These are phyloP conservation scores for Eleutherodactylus coqui DNA, from an alignment of 2,797 vertebrate species.

Conservation along the genomic window DNA sequence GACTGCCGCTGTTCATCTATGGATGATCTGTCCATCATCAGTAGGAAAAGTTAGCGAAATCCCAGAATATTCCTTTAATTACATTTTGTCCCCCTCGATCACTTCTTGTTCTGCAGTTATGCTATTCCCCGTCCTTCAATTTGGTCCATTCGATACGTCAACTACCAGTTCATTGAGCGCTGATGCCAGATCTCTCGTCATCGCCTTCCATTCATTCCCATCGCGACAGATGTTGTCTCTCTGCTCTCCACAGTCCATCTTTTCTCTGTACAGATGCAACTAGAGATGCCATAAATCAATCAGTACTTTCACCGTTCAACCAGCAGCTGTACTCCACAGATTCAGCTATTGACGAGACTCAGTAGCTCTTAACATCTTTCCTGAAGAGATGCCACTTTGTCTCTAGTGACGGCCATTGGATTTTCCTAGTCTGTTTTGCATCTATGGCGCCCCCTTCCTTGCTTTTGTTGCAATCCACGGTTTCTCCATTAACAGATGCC, in stretches of 20 bases:
- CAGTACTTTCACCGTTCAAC: conserved; percentile 67
- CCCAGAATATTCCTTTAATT: no score
- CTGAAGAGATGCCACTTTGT: conserved; percentile 66
- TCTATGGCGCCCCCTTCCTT: conserved; percentile 41
- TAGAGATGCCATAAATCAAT: conserved; percentile 69
- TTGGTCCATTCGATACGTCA: neutral
- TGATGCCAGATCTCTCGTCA: accelerated
- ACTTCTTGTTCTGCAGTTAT: neutral
- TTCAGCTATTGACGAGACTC: conserved; percentile 64
- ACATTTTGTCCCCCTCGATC: neutral
- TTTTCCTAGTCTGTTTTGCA: conserved; percentile 59
- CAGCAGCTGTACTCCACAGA: conserved; percentile 72
- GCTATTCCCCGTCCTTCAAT: neutral
- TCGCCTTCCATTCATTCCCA: conserved; percentile 27
- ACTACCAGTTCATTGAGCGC: conserved; percentile 16
- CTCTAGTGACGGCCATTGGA: conserved; percentile 65
- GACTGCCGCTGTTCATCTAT: no score
- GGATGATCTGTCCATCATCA: no score
- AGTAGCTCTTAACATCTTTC: conserved; percentile 64
- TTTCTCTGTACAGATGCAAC: conserved; percentile 68
- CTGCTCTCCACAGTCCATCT: conserved; percentile 56
- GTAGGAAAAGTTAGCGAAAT: no score
- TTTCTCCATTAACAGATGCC: conserved; percentile 69
- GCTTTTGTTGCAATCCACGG: conserved; percentile 40
- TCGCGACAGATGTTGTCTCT: conserved; percentile 69